Evolutionary conservation across 2,113 vertebrate genomes (phyloP), one percentile per base, ranked within the genome.

Genomic region (Pelecanoides urinatrix): DNA sequence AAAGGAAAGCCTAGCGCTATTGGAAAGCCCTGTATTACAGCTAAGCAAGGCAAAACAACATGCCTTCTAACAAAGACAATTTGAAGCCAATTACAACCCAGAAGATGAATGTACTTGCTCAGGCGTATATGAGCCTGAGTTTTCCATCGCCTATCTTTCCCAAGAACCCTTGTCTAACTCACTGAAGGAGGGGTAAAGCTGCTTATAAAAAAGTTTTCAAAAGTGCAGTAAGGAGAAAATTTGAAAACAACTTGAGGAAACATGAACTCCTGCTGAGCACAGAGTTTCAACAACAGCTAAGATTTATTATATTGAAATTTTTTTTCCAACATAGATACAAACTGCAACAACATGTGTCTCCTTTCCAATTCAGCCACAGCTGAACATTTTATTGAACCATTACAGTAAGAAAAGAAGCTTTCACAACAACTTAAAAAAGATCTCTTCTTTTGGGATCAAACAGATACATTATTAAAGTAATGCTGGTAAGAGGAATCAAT

Each of bases 161-260:
- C 80, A 80, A 68, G 45, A 91, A 70, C 16, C 36, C 20, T 61
- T 16, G 16, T 52, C 75, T 61, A 86, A 70, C 15, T 86, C 2
- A 5, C 1, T 3, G 52, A 80, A 74, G 27, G 65, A 88, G 10
- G 55, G 19, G 26, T 38, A 92, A 81, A 71, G 30, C 34, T 88
- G n/a, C 10, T 21, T 42, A 7, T 42, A 45, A 83, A 77, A 38
- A 45, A 62, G 44, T 36, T 92, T 73, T 63, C n/a, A 59, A 25
- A 83, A 86, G 29, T 23, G 42, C 78, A 73, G 3, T 23, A 76
- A 79, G 53, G 34, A 90, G 74, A 95, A 95, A 94, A 92, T 62
- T 61, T 81, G 81, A 91, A 90, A 92, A 94, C 66, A 85, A 93
- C 78, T 53, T 76, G 30, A 94, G 77, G 85, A 92, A 89, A 73